phyloP scores from a whole-genome alignment of 2,113 vertebrate species.

The Trochalopteron elliotii region DNA sequence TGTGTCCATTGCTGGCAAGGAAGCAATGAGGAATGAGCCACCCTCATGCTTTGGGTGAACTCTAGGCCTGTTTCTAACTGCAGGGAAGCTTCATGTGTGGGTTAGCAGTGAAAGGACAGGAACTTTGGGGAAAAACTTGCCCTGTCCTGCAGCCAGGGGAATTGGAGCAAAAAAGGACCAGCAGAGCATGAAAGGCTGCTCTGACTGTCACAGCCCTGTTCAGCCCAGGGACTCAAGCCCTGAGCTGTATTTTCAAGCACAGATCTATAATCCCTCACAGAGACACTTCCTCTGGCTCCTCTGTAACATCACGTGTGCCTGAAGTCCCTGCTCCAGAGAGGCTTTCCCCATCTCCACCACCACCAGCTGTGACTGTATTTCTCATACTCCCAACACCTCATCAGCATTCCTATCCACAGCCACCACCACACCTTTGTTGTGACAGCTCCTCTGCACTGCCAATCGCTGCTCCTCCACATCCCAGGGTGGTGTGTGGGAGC shows the following conservation, averaged over 20 bases:
- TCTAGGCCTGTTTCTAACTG: background rate
- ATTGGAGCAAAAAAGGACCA: background rate
- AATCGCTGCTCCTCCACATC: fast-evolving
- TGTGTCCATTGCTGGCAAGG: background rate
- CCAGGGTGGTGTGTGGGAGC: background rate
- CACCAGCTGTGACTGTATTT: background rate
- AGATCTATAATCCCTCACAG: background rate
- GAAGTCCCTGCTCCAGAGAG: background rate
- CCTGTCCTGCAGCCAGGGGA: background rate
- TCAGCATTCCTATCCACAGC: background rate
- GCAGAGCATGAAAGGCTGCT: background rate
- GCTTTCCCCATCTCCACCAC: background rate
- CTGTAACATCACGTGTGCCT: background rate
- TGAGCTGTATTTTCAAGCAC: background rate
- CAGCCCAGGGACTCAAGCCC: background rate
- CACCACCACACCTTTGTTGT: background rate
- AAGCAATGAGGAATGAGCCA: background rate
- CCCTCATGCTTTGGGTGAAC: background rate
- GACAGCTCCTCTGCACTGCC: background rate
- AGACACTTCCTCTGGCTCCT: background rate
- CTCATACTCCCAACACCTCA: background rate
- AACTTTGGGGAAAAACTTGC: background rate
- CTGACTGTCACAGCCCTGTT: background rate
- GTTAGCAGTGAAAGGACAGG: background rate
- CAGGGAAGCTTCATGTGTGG: background rate